Base-by-base conservation (phyloP, 2,797 vertebrate genomes). In the Acropternis orthonyx region DNA sequence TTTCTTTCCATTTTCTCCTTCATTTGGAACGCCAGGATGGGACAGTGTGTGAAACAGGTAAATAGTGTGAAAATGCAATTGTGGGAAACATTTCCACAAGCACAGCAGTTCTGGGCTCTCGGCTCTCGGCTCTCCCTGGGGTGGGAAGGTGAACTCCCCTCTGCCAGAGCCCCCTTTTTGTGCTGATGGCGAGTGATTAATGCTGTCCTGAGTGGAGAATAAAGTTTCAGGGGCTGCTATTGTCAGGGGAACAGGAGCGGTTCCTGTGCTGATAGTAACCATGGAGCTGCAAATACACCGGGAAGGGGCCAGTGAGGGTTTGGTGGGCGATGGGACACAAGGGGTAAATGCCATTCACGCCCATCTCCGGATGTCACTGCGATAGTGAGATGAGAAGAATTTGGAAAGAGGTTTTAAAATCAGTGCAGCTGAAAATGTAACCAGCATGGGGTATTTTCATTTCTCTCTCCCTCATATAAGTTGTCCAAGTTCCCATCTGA, bases 251-350 rank as follows among this genome's bases (percentile, higher is more conserved):
- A 82, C 48, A 24, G 63, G 77, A 90, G 86, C 27, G 3, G 91
- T 58, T 89, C 91, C 80, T 14, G 68, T 36, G 10, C 76, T 22
- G 96, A 94, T 95, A 95, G 85, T 86, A 93, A 88, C 95, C 95
- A 87, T 85, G 88, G 92, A 89, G 86, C 95, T 69, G 91, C 86
- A 72, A 80, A 80, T 34, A 63, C 56, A 32, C 59, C 39, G 26
- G 88, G 66, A 78, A 36, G 20, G 59, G 66, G 39, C 55, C 7
- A 7, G 71, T 9, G 22, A 49, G 78, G 41, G 49, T 8, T 30
- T 12, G 54, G 34, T 8, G 73, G 58, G 44, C 10, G 0, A 27
- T 46, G 80, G 80, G 66, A 59, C 59, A 22, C 4, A 1, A 34
- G 41, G 41, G 43, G 66, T 41, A 51, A 76, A 88, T 69, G 89